Evolutionary conservation across 2,113 vertebrate genomes (phyloP).

Genomic region (Prunella himalayana): DNA sequence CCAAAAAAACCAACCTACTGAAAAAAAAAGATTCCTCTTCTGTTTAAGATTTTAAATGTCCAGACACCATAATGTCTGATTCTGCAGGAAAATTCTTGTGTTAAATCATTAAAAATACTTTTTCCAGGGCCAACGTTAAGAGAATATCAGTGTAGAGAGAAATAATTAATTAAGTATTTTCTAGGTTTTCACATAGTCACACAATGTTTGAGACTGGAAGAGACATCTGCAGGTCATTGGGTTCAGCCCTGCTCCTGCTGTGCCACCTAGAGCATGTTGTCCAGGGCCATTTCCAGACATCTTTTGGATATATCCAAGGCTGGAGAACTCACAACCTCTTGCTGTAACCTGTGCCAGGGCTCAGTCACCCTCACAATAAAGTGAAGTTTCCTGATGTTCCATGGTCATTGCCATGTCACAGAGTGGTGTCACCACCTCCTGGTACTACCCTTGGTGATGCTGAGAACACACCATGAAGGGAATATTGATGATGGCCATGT

Average conservation of each 20-base stretch:
- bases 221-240: neutral
- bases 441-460: neutral
- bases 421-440: neutral
- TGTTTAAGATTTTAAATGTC: neutral
- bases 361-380: neutral
- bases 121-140: neutral
- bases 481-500: neutral
- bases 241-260: neutral
- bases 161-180: neutral
- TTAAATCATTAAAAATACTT: neutral
- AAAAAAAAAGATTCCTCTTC: neutral
- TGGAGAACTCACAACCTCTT: neutral
- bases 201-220: neutral
- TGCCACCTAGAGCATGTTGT: accelerated
- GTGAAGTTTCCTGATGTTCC: neutral
- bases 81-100: neutral
- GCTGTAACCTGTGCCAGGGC: neutral
- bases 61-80: neutral
- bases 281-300: neutral
- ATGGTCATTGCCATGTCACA: neutral
- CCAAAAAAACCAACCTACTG: neutral
- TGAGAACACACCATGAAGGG: too few relatives aligned
- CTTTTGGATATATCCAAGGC: neutral
- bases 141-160: neutral
- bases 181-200: neutral